These are phyloP conservation scores for Cotesia chilonis DNA, from an alignment of 1,140 invertebrate genomes.

Conservation along the genomic window DNA sequence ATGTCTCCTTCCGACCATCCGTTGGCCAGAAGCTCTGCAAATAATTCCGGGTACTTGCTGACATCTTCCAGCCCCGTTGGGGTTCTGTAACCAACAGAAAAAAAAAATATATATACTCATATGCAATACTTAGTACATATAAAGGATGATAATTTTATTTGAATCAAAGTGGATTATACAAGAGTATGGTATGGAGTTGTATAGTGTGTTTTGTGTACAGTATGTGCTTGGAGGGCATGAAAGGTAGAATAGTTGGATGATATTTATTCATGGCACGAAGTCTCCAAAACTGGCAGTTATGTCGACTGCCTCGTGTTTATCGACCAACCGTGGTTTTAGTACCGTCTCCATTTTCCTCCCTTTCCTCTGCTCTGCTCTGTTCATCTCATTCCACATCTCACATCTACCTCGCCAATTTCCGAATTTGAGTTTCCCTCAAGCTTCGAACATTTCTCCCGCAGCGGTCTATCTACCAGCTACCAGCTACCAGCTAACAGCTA, in stretches of 20 bases:
- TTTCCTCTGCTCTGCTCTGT: too few relatives aligned
- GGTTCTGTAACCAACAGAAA: conserved; percentile 65
- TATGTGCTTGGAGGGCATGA: too few relatives aligned
- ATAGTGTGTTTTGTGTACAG: neutral
- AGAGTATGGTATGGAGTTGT: neutral
- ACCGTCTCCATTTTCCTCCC: neutral
- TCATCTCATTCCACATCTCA: neutral
- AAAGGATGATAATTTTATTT: conserved; percentile 22
- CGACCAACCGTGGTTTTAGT: conserved; percentile 20
- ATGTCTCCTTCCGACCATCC: conserved; percentile 79
- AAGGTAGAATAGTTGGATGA: too few relatives aligned
- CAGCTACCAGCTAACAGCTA: neutral
- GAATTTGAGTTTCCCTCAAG: conserved; percentile 22
- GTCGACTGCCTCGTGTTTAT: conserved; percentile 26
- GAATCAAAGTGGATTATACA: too few relatives aligned
- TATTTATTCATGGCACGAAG: conserved; percentile 26
- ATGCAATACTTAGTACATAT: neutral
- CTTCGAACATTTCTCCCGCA: conserved; percentile 7
- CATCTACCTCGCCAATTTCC: conserved; percentile 18
- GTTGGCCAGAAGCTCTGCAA: conserved; percentile 72
- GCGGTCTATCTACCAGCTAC: conserved; percentile 4
- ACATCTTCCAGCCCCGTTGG: conserved; percentile 83
- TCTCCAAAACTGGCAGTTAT: conserved; percentile 29
- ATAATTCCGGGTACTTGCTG: conserved; percentile 82
- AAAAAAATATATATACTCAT: neutral